A percentile compares a stretch with the other conserved stretches of the same genome.
Evolutionary conservation across 2,888 invertebrate species (phyloP).

Genomic region (Leucophenga maculata): DNA sequence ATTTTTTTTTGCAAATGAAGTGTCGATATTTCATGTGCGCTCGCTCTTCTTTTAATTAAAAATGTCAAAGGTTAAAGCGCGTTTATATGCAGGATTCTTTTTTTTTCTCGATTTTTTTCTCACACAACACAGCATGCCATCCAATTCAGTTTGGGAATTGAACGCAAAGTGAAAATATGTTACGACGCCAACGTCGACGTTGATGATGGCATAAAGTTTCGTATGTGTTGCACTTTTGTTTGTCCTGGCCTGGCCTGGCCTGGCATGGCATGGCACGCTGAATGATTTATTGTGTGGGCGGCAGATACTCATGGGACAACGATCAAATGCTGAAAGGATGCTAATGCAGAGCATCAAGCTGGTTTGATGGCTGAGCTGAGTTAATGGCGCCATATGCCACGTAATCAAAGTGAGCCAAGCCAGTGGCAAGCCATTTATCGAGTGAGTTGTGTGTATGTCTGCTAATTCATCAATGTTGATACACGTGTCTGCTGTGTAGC

Average conservation of each 20-base stretch:
- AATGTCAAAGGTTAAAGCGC: constrained; percentile 63
- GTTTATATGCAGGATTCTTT: constrained; percentile 22
- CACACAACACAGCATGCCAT: not conserved
- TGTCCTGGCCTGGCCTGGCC: no score
- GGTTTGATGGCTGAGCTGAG: not conserved
- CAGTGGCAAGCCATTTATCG: no score
- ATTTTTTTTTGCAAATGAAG: constrained; percentile 53
- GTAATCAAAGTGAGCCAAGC: not conserved
- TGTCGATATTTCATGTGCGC: constrained; percentile 61
- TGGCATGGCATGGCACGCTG: no score
- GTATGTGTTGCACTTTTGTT: constrained; percentile 6
- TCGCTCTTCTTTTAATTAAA: constrained; percentile 61
- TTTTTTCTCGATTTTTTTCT: not conserved
- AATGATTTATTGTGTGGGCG: constrained; percentile 14
- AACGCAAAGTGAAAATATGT: not conserved
- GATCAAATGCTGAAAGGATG: not conserved
- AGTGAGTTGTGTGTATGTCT: no score
- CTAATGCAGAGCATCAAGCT: not conserved
- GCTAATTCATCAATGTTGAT: no score
- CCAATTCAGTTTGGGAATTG: constrained; percentile 1
- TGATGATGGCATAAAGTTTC: no score
- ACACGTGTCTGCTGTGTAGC: no score
- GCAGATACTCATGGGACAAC: constrained; percentile 1
- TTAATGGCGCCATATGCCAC: constrained; percentile 6
- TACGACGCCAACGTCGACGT: no score